Evolutionary conservation across 2,888 invertebrate genomes (phyloP), one percentile per base, ranked within the genome.

Genomic region (Drosophila koepferae): DNA sequence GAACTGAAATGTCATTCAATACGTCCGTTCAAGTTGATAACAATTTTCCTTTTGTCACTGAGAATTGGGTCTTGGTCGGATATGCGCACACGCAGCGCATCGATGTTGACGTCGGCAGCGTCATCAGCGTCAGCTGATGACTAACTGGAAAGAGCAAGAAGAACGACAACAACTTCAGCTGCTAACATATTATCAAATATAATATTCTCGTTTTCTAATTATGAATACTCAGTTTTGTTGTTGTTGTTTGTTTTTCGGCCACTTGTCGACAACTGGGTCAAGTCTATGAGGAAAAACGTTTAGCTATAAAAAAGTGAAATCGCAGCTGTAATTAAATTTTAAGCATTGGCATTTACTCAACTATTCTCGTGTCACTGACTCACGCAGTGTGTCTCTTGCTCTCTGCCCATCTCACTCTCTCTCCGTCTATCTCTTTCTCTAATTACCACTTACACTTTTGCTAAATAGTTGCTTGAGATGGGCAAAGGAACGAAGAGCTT

Each of bases 21-120:
- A 77, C 40, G 66, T 14, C 48, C 61, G 63, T 60, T 66, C 75
- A 76, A 82, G 80, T 75, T 79, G 66, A 71, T 79, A 80, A 14
- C 70, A 64, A 67, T 79, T 83, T 79, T 86, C 89, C 76, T 83
- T 80, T 89, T 85, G 87, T 86, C 84, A 70, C 72, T 46, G 59
- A 64, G 55, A 89, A 82, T 86, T 87, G 78, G 85, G 85, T 86
- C 90, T 86, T 87, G 85, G 90, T 87, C 85, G 82, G 60, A 55
- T 48, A 77, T 63, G 76, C 70, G 55, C 55, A 18, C 77, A 85
- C 89, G 86, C 86, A 88, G 74, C n/a, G 40, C 20, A 20, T 40
- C 40, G 14, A 7, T 90, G 81, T 77, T 20, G 44, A 58, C 44
- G 38, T 16, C 40, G n/a, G n/a, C n/a, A n/a, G n/a, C n/a, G n/a